Evolutionary conservation across 2,113 vertebrate species (phyloP).

Genomic region (Pterocles burchelli): DNA sequence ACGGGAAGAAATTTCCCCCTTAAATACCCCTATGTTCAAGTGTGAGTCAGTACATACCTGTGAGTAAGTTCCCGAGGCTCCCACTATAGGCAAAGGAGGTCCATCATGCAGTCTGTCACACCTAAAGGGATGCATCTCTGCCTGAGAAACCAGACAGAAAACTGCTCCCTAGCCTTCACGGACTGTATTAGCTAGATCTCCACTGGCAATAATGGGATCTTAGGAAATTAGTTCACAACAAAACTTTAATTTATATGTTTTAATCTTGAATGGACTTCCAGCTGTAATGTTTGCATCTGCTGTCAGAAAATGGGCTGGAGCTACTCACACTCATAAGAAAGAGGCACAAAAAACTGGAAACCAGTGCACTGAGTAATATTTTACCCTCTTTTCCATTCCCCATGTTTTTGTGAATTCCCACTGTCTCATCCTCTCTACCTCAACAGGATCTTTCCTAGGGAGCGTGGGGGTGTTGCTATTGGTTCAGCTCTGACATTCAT

Average conservation of each 20-base stretch:
- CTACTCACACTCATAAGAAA: neutral
- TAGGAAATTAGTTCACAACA: neutral
- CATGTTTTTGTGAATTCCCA: neutral
- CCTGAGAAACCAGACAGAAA: neutral
- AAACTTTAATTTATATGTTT: neutral
- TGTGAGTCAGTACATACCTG: neutral
- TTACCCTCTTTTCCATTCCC: neutral
- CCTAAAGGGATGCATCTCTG: neutral
- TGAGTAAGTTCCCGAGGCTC: neutral
- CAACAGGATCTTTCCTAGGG: fast-evolving
- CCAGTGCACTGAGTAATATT: neutral
- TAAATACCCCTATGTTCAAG: neutral
- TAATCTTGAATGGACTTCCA: neutral
- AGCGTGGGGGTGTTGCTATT: neutral
- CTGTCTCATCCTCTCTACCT: neutral
- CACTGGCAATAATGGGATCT: neutral
- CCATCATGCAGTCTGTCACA: too few species aligned
- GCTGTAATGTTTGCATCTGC: neutral
- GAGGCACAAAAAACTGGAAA: neutral
- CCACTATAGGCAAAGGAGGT: neutral
- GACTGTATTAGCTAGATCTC: neutral
- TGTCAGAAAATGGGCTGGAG: neutral
- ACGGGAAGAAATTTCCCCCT: neutral
- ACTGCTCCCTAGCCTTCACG: neutral
- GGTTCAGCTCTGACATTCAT: neutral